A percentile compares a stretch with the other conserved stretches of the same genome.
These are phyloP conservation scores for Dryadula phaetusa DNA, from an alignment of 2,888 invertebrate species.

Conservation along the genomic window DNA sequence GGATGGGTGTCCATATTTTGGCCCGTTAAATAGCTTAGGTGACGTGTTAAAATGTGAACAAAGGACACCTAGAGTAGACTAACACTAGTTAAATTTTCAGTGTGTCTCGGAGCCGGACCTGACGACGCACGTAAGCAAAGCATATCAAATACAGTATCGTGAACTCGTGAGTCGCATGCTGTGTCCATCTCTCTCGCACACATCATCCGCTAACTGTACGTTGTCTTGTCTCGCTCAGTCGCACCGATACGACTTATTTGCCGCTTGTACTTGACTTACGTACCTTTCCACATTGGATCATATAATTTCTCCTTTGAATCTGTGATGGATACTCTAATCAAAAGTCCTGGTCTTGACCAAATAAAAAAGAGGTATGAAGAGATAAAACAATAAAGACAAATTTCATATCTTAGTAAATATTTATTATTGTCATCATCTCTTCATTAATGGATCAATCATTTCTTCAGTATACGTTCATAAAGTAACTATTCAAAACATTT, in stretches of 20 bases:
- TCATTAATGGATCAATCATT: background rate
- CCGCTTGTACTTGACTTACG: constrained; percentile 39
- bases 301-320: constrained; percentile 1
- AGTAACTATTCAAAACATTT: background rate
- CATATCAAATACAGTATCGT: constrained; percentile 67
- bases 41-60: constrained; percentile 45
- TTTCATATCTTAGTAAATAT: too few relatives aligned
- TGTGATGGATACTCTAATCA: background rate
- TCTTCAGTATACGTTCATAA: background rate
- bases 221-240: constrained; percentile 63
- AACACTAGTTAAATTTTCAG: constrained; percentile 80
- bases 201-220: constrained; percentile 64
- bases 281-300: constrained; percentile 46
- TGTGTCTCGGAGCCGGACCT: constrained; percentile 81
- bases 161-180: constrained; percentile 80
- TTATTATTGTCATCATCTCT: background rate
- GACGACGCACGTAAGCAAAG: constrained; percentile 79
- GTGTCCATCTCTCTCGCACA: constrained; percentile 69
- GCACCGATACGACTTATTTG: constrained; percentile 48
- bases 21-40: constrained; percentile 46
- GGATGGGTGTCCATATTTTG: constrained; percentile 59
- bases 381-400: too few relatives aligned
- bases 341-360: background rate
- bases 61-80: constrained; percentile 71
- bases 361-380: too few relatives aligned